Evolutionary conservation across 2,888 invertebrate species (phyloP), one percentile per base, ranked within the genome.

Genomic region (Phaedon cochleariae): DNA sequence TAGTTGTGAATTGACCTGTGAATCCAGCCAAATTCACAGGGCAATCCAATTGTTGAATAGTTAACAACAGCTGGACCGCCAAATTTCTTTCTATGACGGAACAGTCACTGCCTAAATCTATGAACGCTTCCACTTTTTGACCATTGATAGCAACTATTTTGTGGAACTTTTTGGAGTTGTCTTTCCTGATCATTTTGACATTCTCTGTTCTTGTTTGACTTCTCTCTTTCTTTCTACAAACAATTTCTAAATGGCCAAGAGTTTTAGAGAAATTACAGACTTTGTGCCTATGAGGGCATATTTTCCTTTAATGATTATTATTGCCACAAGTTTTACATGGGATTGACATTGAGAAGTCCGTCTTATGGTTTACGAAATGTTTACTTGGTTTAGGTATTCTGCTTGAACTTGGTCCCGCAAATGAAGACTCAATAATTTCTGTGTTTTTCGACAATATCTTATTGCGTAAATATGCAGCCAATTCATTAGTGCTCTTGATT

Each of bases 401-500:
- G 31, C 31, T 34, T 10, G 31, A 10, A 9, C 9, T 34, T 34
- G 31, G 31, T 26, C 26, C 26, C 26, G 26, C 26, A 26, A 26
- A 26, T 26, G 26, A 26, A 7, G 31, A 9, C 2, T 34, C 9
- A 10, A 10, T 4, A 10, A 34, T 10, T 10, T 34, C 10, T 34
- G 6, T 34, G 31, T 34, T 34, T 34, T 34, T 34, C 31, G 31
- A 34, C 10, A 9, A 34, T 34, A 34, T 34, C 10, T 68, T 68
- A 46, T 48, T 62, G 57, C 55, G 59, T 17, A 67, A 61, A 70
- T 67, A 70, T 4, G 45, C 49, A 15, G 31, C 65, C 45, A 71
- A 55, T 10, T 34, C 26, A 48, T 70, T 72, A 2, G 58, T 52
- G n/a, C 68, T 53, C 9, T 6, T 29, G 20, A 70, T 70, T 22